A percentile compares a stretch with the other conserved stretches of the same genome.
phyloP scores from a whole-genome alignment of 2,888 invertebrate species.

The Chymomyza fuscimana region DNA sequence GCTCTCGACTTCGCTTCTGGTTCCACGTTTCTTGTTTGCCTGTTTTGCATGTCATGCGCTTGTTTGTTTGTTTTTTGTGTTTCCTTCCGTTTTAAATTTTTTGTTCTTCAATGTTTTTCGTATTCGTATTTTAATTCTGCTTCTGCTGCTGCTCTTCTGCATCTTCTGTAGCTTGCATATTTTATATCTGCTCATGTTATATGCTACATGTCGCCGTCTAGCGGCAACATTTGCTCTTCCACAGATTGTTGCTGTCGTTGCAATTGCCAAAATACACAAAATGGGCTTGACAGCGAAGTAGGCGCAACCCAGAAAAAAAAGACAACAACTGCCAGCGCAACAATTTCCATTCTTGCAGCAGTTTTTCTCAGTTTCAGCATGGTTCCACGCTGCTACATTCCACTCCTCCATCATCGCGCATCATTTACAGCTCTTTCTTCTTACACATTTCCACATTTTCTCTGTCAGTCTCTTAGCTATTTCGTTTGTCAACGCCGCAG shows the following conservation, averaged over 20 bases:
- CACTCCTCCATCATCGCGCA: neutral
- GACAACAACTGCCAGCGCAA: neutral
- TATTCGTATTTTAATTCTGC: neutral
- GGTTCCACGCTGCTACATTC: neutral
- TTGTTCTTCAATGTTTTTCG: conserved; percentile 27
- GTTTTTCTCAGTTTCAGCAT: neutral
- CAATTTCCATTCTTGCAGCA: neutral
- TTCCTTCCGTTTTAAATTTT: conserved; percentile 69
- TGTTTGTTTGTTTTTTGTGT: conserved; percentile 54
- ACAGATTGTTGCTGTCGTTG: conserved; percentile 1
- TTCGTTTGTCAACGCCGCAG: neutral
- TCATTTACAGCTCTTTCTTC: neutral
- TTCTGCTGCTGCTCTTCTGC: neutral
- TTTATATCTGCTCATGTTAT: conserved; percentile 37
- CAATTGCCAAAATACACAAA: conserved; percentile 5
- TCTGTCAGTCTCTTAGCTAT: conserved; percentile 1
- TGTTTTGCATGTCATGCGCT: conserved; percentile 70
- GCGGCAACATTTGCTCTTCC: neutral
- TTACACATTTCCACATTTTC: neutral
- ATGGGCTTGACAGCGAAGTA: neutral
- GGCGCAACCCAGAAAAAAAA: neutral
- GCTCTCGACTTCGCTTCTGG: conserved; percentile 16
- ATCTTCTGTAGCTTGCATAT: conserved; percentile 31
- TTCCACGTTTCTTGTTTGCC: conserved; percentile 41
- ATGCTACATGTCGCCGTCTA: conserved; percentile 48